A percentile compares a stretch with the other conserved stretches of the same genome.
phyloP scores from a whole-genome alignment of 1,140 invertebrate genomes.

The Dendroctonus ponderosae region DNA sequence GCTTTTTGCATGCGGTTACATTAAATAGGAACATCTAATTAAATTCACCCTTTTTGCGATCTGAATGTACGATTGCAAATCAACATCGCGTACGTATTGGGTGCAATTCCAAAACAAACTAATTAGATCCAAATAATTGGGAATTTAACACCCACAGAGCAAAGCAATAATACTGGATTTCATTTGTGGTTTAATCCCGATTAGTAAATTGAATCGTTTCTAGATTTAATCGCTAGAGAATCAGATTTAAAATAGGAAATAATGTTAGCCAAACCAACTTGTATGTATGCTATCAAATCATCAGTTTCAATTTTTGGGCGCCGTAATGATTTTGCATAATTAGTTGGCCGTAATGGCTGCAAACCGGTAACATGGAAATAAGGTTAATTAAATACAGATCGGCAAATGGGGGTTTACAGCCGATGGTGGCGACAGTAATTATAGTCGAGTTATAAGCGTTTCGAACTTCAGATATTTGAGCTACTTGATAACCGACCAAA shows the following conservation, averaged over 20 bases:
- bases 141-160: neutral
- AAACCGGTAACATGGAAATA: no score
- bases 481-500: no score
- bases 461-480: no score
- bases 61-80: neutral
- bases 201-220: constrained; percentile 11
- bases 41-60: neutral
- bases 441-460: no score
- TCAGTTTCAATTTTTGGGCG: constrained; percentile 7
- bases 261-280: constrained; percentile 1
- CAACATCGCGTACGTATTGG: no score
- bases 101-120: neutral
- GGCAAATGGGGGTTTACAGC: no score
- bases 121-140: constrained; percentile 3
- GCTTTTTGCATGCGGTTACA: no score
- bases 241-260: constrained; percentile 9
- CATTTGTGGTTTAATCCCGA: constrained; percentile 14
- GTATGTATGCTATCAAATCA: neutral
- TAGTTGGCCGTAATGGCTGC: neutral
- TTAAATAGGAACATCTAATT: no score
- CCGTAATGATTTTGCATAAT: constrained; percentile 1
- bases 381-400: no score
- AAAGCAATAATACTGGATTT: constrained; percentile 4
- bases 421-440: no score
- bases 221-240: constrained; percentile 9